These are phyloP conservation scores for Erinaceus europaeus DNA, from an alignment of 2,113 vertebrate species.

Conservation along the genomic window DNA sequence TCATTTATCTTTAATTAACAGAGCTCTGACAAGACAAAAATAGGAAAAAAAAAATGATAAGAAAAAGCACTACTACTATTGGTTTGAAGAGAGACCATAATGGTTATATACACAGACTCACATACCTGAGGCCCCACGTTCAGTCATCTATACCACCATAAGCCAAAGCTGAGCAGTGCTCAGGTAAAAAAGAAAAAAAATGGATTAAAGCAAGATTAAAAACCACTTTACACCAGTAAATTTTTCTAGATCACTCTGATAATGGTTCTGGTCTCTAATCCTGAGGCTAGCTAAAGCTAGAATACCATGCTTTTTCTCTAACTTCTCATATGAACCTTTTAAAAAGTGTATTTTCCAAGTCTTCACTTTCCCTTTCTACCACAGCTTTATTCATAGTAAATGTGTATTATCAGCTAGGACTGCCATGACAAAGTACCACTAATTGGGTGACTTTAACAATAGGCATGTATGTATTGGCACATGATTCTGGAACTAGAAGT, in stretches of 20 bases:
- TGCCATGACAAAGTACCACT: not conserved
- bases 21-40: not conserved
- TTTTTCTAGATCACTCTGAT: no score
- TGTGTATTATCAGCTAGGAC: not conserved
- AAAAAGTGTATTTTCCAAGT: not conserved
- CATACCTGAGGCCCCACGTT: no score
- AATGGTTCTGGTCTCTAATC: not conserved
- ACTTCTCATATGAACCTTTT: not conserved
- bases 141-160: no score
- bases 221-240: not conserved
- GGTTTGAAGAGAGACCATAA: not conserved
- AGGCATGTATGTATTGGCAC: not conserved
- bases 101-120: no score
- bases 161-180: no score
- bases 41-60: not conserved
- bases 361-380: not conserved
- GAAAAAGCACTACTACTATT: not conserved
- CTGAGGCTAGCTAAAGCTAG: not conserved
- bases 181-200: no score
- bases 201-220: not conserved
- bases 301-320: not conserved
- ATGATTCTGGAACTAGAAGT: not conserved
- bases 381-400: no score
- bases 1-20: constrained; percentile 12
- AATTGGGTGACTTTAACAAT: not conserved